Evolutionary conservation across 1,140 invertebrate genomes (phyloP).

Genomic region (Zaprionus taronus): DNA sequence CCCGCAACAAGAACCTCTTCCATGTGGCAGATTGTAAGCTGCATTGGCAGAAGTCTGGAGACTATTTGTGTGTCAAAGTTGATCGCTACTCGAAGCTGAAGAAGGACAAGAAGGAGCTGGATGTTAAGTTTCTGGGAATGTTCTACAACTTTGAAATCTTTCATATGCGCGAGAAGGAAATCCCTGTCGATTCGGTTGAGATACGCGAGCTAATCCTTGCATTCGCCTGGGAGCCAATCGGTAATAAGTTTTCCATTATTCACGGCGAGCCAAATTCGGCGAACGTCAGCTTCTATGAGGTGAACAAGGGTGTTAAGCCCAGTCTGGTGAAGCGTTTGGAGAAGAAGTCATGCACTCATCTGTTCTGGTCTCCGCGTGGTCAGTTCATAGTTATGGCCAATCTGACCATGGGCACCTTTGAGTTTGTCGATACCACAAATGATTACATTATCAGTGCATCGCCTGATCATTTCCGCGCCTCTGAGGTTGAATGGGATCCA

Average conservation of each 20-base stretch:
- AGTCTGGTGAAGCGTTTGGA: conserved; percentile 95
- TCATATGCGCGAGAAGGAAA: conserved; percentile 98
- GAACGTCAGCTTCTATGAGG: conserved; percentile 97
- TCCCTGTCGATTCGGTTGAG: conserved; percentile 98
- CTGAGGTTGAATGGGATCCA: conserved; percentile 99
- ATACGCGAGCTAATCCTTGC: conserved; percentile 96
- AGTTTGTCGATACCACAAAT: conserved; percentile 96
- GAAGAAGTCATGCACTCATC: conserved; percentile 95
- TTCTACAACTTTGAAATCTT: conserved; percentile 99
- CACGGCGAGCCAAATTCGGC: conserved; percentile 96
- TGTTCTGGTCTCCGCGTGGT: conserved; percentile 98
- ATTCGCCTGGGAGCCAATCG: conserved; percentile 99
- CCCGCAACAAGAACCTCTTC: conserved; percentile 98
- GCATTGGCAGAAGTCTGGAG: conserved; percentile 99
- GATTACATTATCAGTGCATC: conserved; percentile 97
- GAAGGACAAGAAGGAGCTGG: conserved; percentile 93
- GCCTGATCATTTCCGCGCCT: conserved; percentile 95
- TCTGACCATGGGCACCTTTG: conserved; percentile 94
- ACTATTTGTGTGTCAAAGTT: conserved; percentile 97
- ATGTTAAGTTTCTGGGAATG: conserved; percentile 98
- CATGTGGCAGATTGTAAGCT: conserved; percentile 99
- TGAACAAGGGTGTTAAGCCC: conserved; percentile 94
- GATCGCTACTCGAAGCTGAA: conserved; percentile 98
- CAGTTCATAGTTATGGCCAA: conserved; percentile 97
- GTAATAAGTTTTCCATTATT: conserved; percentile 97